Conservation (phyloP, 2,888 invertebrate genomes). For the Galerucella calmariensis region DNA sequence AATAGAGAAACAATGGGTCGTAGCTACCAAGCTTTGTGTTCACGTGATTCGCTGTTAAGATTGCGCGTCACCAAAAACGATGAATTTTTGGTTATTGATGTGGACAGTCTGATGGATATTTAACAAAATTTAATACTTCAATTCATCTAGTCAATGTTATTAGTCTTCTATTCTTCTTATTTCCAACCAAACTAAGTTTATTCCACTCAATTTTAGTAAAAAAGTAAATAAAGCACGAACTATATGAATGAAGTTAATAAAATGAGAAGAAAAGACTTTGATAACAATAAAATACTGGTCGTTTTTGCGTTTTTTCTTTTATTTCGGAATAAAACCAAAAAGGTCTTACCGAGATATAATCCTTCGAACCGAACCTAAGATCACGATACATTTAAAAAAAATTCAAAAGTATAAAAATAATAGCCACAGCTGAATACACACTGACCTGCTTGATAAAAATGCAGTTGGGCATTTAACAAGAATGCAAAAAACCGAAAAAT, state of each 20-base stretch:
- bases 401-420: conserved; percentile 17
- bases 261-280: background rate
- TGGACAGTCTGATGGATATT: background rate
- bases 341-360: conserved; percentile 17
- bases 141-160: no score
- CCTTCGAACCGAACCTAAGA: conserved; percentile 19
- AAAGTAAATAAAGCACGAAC: no score
- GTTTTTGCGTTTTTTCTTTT: background rate
- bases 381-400: conserved; percentile 18
- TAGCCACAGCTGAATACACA: conserved; percentile 39
- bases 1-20: conserved; percentile 32
- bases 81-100: conserved; percentile 5
- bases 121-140: no score
- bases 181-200: no score
- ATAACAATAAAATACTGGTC: background rate
- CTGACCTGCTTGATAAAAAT: conserved; percentile 37
- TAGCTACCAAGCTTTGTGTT: conserved; percentile 19
- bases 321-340: conserved; percentile 3
- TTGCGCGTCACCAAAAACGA: conserved; percentile 15
- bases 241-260: no score
- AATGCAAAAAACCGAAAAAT: conserved; percentile 45
- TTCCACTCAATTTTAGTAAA: no score
- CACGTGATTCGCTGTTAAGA: conserved; percentile 27
- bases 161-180: no score
- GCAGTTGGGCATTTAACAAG: conserved; percentile 29